Evolutionary conservation across 2,888 invertebrate genomes (phyloP), one percentile per base, ranked within the genome.

Genomic region (Drosophila anomalata): DNA sequence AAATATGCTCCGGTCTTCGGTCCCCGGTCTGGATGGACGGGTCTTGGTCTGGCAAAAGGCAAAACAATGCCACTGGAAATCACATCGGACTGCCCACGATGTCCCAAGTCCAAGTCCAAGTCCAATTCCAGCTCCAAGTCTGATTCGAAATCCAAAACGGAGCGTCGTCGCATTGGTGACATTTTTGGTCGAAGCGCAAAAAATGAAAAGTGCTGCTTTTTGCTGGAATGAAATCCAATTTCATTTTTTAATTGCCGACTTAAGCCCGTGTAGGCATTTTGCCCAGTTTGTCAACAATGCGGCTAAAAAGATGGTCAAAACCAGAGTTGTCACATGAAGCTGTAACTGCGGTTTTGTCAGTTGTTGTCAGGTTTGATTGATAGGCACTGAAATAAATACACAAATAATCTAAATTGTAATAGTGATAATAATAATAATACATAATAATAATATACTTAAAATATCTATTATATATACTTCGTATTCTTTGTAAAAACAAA

Each of bases 171-270:
- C 63, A 63, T 73, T 57, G 66, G 63, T 62, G 67, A 71, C 84
- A 78, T 65, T 73, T 79, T 57, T 65, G 50, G 58, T 26, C 58
- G 39, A 29, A 65, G 61, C 55, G 60, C 46, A 71, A 74, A 36
- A 80, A 83, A 77, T 61, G 68, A 87, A 84, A 87, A 79, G 79
- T 79, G 77, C 51, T 68, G 75, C 17, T n/a, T 44, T 84, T 76
- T 68, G 51, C 59, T 58, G 68, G 52, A 81, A 75, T 75, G 73
- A 84, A 78, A 78, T 78, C 44, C 73, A 76, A 83, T 83, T 83
- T 87, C 75, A 85, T 87, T 83, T 82, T 82, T 79, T 84, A 87
- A 79, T 85, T 81, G 81, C 57, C 36, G 61, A 36, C 47, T 51
- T 42, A 22, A 46, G 61, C 58, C 20, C 47, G 47, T 51, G 46